Conservation (phyloP, 1,140 invertebrate species). For the Drosophila burlai region DNA sequence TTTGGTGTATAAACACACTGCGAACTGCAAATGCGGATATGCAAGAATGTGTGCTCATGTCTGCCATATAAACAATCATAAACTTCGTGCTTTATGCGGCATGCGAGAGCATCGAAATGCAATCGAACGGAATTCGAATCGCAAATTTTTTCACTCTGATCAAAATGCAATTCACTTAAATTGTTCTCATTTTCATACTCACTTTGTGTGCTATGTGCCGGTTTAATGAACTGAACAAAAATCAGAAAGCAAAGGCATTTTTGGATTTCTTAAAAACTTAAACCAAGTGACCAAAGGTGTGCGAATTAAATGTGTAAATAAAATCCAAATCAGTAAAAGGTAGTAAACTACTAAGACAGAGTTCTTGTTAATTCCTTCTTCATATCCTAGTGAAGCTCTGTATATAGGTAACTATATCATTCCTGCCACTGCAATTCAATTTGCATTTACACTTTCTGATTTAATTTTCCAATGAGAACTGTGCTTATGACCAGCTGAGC, state of each 20-base stretch:
- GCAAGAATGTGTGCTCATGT: constrained; percentile 23
- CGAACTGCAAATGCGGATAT: constrained; percentile 21
- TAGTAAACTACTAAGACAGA: background rate
- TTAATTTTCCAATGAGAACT: constrained; percentile 2
- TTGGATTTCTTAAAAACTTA: background rate
- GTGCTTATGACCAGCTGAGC: constrained; percentile 18
- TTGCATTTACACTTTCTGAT: background rate
- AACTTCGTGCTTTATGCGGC: constrained; percentile 49
- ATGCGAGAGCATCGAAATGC: constrained; percentile 44
- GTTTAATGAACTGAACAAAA: constrained; percentile 8
- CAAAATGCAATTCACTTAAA: constrained; percentile 29
- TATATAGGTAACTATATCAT: too few species aligned
- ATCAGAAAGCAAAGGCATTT: background rate
- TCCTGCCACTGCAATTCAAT: background rate
- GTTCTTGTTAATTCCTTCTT: background rate
- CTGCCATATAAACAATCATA: constrained; percentile 54
- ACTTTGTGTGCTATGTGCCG: background rate
- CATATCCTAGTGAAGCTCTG: too few species aligned
- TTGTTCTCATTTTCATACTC: background rate
- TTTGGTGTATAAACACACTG: constrained; percentile 16
- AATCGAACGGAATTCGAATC: constrained; percentile 38
- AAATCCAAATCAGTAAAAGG: background rate
- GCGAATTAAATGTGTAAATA: too few species aligned
- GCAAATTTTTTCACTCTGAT: constrained; percentile 23
- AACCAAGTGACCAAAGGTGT: background rate